phyloP scores from a whole-genome alignment of 2,888 invertebrate species.

The Parasteatoda lunata region DNA sequence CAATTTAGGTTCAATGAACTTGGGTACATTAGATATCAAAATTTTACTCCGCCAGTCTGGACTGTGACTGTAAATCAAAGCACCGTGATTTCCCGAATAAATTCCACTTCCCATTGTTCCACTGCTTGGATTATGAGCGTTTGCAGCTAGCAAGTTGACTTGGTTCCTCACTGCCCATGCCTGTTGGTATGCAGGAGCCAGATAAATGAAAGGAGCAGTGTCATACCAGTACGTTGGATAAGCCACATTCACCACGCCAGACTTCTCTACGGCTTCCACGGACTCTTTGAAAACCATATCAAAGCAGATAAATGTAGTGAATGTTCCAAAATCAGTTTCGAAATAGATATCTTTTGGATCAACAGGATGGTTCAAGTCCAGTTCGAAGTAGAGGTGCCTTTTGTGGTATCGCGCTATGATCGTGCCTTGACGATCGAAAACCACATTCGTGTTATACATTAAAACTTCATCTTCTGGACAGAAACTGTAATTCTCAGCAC shows the following conservation, averaged over 20 bases:
- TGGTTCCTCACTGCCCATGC: constrained; percentile 81
- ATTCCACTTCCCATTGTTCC: constrained; percentile 86
- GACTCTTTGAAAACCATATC: constrained; percentile 86
- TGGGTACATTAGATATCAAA: constrained; percentile 70
- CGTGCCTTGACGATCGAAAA: constrained; percentile 17
- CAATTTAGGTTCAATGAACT: background rate
- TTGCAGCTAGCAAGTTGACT: constrained; percentile 82
- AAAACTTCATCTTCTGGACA: constrained; percentile 18
- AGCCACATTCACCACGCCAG: constrained; percentile 79
- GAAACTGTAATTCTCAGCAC: background rate
- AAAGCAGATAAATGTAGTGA: constrained; percentile 88
- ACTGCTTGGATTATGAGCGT: constrained; percentile 79
- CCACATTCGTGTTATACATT: background rate
- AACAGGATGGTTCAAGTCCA: constrained; percentile 74
- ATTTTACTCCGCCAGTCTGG: constrained; percentile 71
- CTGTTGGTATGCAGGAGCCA: constrained; percentile 80
- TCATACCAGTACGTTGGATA: constrained; percentile 88
- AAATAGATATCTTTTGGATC: constrained; percentile 79
- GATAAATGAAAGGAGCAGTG: constrained; percentile 81
- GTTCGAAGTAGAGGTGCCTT: constrained; percentile 6
- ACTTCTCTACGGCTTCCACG: constrained; percentile 77
- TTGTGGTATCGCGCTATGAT: constrained; percentile 19
- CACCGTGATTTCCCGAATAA: constrained; percentile 78
- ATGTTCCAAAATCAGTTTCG: constrained; percentile 83
- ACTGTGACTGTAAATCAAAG: constrained; percentile 71